These are phyloP conservation scores for Cebus imitator DNA, from an alignment of 2,113 vertebrate genomes.

Conservation along the genomic window DNA sequence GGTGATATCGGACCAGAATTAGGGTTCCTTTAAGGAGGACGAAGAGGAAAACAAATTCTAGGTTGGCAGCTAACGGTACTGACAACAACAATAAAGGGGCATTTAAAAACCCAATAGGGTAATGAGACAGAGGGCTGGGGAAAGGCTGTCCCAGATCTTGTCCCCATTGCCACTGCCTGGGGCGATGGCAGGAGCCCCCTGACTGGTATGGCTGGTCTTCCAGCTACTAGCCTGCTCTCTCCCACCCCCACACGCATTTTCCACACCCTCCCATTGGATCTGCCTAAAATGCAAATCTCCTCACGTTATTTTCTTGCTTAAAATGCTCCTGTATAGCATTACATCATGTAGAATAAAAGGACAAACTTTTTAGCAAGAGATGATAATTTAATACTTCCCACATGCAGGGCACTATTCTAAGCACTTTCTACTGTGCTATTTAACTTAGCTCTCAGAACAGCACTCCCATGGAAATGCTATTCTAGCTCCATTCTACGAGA, in stretches of 20 bases:
- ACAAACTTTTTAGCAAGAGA: background rate
- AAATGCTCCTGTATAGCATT: background rate
- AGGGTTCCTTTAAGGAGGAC: background rate
- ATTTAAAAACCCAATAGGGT: background rate
- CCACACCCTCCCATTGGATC: background rate
- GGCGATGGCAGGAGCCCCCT: too few species aligned
- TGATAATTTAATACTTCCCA: background rate
- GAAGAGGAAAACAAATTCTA: background rate
- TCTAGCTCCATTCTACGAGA: background rate
- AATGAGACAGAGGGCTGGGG: background rate
- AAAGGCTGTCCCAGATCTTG: background rate
- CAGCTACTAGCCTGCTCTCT: background rate
- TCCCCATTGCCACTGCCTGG: background rate
- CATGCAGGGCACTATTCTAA: background rate
- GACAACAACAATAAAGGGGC: background rate
- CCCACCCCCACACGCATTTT: background rate
- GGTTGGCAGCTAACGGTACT: background rate
- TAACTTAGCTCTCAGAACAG: background rate
- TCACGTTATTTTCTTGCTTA: background rate
- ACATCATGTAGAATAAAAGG: background rate
- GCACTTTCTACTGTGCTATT: too few species aligned
- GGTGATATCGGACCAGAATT: background rate
- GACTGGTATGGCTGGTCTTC: too few species aligned
- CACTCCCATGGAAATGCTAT: background rate
- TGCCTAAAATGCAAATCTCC: background rate